Base-by-base conservation (phyloP, 2,797 vertebrate species). In the Macropodus opercularis region DNA sequence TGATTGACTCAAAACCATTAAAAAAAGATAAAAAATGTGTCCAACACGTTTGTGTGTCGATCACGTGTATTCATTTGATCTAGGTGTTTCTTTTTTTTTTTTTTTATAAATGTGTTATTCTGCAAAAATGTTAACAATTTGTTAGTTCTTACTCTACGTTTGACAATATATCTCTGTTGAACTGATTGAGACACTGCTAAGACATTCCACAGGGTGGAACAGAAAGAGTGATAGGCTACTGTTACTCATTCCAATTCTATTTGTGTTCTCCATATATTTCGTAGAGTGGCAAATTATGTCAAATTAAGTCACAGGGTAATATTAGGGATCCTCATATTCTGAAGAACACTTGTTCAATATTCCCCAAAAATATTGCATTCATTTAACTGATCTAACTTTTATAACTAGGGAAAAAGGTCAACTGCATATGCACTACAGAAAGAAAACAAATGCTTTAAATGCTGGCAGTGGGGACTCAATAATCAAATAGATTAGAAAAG, bases 401-500 rank as follows among this genome's bases (percentile, higher is more conserved):
- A 3, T 43, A 52, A 51, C 18, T 55, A n/a, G n/a, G 2, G 10
- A 29, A 49, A 59, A 1, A 14, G 2, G 46, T 5, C 44, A 48
- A 50, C 40, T 38, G 6, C 32, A 40, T 40, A 19, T 50, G 18
- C 9, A 39, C 8, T 18, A 56, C 2, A 54, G 27, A 43, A 26
- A 46, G 27, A 18, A 57, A 32, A 53, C 43, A 27, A 55, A 6
- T 7, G 34, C 34, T n/a, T 39, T 11, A 50, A 53, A 66, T 24
- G 2, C 6, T 54, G 39, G 27, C 5, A 56, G 64, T 17, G 9
- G 34, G 47, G 24, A 31, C 36, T 32, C 27, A 62, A 15, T 38
- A 58, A 65, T 62, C 38, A 43, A 66, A 63, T 35, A 53, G 54
- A 12, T 53, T 51, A 44, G 17, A 65, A 52, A 76, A 63, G 42